A percentile compares a stretch with the other conserved stretches of the same genome.
phyloP scores from a whole-genome alignment of 2,888 invertebrate species.

The Drosophila colorata region DNA sequence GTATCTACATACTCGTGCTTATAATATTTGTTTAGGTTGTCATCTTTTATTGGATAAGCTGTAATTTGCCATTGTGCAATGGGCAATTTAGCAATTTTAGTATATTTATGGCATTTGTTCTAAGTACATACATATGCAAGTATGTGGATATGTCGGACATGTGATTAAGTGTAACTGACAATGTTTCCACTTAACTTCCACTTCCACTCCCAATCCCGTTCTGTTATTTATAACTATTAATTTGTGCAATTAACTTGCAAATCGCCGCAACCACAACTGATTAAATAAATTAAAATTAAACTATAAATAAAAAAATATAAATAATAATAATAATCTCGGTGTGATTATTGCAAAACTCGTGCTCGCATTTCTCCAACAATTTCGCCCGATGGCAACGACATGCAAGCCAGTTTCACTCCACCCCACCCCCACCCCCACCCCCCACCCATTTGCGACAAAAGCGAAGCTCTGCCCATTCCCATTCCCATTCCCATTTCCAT shows the following conservation, averaged over 20 bases:
- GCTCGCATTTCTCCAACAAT: conserved; percentile 59
- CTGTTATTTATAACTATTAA: conserved; percentile 63
- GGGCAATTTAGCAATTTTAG: conserved; percentile 10
- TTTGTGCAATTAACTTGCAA: conserved; percentile 74
- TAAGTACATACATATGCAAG: neutral
- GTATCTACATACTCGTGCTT: neutral
- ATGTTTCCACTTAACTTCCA: conserved; percentile 18
- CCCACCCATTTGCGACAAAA: neutral
- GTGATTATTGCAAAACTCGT: conserved; percentile 34
- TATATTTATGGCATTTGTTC: conserved; percentile 11
- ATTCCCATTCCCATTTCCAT: conserved; percentile 24
- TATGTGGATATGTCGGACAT: conserved; percentile 15
- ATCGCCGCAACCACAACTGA: conserved; percentile 52
- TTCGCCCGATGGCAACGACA: conserved; percentile 35
- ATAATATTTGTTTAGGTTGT: conserved; percentile 1
- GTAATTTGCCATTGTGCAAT: conserved; percentile 14
- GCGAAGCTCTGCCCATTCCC: conserved; percentile 15
- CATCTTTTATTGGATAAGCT: conserved; percentile 10
- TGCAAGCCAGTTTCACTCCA: neutral
- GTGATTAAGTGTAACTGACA: conserved; percentile 22
- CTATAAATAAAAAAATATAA: conserved; percentile 25
- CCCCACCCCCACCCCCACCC: too few species aligned
- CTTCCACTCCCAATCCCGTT: conserved; percentile 26
- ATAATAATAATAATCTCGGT: conserved; percentile 21
- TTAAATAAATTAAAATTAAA: conserved; percentile 65